These are phyloP conservation scores for Drosophila nigromelanica DNA, from an alignment of 1,140 invertebrate species.

Conservation along the genomic window DNA sequence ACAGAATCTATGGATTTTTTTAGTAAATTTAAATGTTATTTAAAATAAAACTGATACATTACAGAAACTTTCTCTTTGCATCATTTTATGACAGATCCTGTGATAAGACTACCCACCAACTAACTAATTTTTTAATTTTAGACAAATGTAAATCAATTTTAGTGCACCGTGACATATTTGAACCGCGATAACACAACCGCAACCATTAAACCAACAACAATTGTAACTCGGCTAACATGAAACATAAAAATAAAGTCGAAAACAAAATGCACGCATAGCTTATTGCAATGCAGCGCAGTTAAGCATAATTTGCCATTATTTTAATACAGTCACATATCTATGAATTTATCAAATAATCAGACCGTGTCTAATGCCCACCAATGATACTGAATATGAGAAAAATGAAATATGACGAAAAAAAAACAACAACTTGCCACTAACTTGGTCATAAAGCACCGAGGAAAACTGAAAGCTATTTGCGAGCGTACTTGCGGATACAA, in stretches of 20 bases:
- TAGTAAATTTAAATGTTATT: too few relatives aligned
- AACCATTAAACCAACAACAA: background rate
- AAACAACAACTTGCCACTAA: constrained; percentile 1
- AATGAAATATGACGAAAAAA: constrained; percentile 12
- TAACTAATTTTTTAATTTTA: background rate
- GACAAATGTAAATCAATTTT: background rate
- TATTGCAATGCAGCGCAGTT: constrained; percentile 31
- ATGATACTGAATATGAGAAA: constrained; percentile 61
- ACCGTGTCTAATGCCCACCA: constrained; percentile 71
- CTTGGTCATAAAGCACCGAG: constrained; percentile 24
- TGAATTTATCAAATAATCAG: constrained; percentile 77
- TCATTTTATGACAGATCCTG: too few relatives aligned
- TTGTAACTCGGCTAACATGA: background rate
- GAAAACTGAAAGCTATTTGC: constrained; percentile 32
- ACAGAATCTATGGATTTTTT: too few relatives aligned
- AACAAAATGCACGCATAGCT: constrained; percentile 2
- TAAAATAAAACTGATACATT: too few relatives aligned
- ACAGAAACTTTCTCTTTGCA: too few relatives aligned
- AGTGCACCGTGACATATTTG: background rate
- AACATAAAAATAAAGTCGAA: background rate
- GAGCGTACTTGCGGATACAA: constrained; percentile 54
- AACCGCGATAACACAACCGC: background rate
- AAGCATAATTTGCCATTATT: constrained; percentile 63
- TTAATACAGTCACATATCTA: constrained; percentile 72
- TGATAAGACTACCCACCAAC: background rate